Evolutionary conservation across 2,797 vertebrate genomes (phyloP).

Genomic region (Sarcophilus harrisii): DNA sequence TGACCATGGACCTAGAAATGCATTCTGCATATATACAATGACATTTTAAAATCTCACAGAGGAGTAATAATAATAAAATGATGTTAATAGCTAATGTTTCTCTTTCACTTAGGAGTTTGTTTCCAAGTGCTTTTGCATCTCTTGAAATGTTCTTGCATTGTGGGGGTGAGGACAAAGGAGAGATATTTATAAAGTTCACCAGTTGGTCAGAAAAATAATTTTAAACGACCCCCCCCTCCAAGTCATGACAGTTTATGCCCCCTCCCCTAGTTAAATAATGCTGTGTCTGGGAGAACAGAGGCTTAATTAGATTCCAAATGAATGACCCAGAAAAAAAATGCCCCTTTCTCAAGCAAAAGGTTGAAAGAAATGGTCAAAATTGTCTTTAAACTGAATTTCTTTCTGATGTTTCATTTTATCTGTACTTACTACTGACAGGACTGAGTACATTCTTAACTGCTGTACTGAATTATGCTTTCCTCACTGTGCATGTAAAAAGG

Average conservation of each 20-base stretch:
- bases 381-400: constrained; percentile 10
- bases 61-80: not conserved
- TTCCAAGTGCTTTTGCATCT: not conserved
- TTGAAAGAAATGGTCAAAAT: constrained; percentile 17
- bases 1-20: not conserved
- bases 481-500: constrained; percentile 12
- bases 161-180: not conserved
- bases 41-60: not conserved
- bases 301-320: constrained; percentile 31
- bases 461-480: constrained; percentile 18
- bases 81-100: not conserved
- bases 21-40: not conserved
- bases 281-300: not conserved
- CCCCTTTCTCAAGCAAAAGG: constrained; percentile 19
- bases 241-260: not conserved
- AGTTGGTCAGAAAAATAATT: not conserved
- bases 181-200: not conserved
- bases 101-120: not conserved
- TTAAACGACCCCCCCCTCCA: not conserved
- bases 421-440: constrained; percentile 9
- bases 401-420: constrained; percentile 17
- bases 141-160: not conserved
- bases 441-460: constrained; percentile 7
- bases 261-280: not conserved
- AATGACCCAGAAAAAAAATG: constrained; percentile 3